Evolutionary conservation across 2,113 vertebrate genomes (phyloP).

Genomic region (Melanerpes formicivorus): DNA sequence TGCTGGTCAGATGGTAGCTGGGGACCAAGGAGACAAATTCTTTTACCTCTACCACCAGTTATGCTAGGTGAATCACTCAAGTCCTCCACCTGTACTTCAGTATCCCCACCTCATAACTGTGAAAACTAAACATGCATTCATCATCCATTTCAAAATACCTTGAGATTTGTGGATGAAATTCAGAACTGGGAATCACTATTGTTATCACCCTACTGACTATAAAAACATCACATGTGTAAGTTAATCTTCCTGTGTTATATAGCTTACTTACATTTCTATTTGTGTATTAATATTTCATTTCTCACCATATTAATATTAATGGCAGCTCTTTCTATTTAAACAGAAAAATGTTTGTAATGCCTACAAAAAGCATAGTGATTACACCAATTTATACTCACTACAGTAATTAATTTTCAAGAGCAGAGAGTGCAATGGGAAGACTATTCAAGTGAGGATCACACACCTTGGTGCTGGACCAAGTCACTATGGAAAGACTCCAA

Average conservation of each 20-base stretch:
- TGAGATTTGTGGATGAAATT: conserved; percentile 30
- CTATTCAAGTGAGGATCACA: not conserved
- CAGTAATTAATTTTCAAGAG: not conserved
- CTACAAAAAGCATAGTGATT: not conserved
- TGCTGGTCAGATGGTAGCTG: not conserved
- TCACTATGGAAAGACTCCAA: not conserved
- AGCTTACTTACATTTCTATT: conserved; percentile 36
- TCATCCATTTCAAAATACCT: not conserved
- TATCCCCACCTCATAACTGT: not conserved
- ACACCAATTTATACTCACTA: not conserved
- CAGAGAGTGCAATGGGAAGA: not conserved
- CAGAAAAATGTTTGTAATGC: conserved; percentile 18
- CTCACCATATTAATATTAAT: conserved; percentile 28
- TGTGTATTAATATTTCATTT: conserved; percentile 52
- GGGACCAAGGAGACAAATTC: not conserved
- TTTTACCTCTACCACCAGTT: not conserved
- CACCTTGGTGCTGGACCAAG: not conserved
- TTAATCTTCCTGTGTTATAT: not conserved
- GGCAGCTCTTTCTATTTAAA: conserved; percentile 19
- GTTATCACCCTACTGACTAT: conserved; percentile 2
- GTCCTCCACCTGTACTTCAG: not conserved
- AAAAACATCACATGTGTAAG: not conserved
- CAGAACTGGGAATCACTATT: not conserved
- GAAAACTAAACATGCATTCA: not conserved
- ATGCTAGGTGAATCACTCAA: not conserved